These are phyloP conservation scores for Macaria liturata DNA, from an alignment of 2,888 invertebrate species.

Conservation along the genomic window DNA sequence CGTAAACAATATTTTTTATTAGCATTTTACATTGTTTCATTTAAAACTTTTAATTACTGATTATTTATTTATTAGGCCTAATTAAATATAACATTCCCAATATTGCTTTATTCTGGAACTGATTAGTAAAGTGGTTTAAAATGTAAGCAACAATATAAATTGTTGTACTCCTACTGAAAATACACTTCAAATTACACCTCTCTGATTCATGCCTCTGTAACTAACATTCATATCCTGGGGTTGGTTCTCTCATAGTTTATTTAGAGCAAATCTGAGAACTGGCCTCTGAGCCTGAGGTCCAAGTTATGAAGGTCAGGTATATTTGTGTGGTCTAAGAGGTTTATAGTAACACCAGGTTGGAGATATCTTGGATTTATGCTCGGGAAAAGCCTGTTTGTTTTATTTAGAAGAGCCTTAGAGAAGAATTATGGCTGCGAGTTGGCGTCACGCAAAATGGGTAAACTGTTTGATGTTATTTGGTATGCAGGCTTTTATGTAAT, in stretches of 20 bases:
- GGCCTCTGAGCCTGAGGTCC: slow-evolving; percentile 11
- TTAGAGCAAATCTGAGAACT: slow-evolving; percentile 22
- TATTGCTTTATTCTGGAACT: no score
- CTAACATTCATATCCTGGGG: slow-evolving; percentile 32
- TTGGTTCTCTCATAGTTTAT: slow-evolving; percentile 26
- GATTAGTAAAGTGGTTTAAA: no score
- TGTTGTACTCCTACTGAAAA: slow-evolving; percentile 6
- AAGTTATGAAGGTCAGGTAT: slow-evolving; percentile 26
- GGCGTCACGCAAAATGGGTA: no score
- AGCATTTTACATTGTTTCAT: no score
- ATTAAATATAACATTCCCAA: no score
- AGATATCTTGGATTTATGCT: slow-evolving; percentile 15
- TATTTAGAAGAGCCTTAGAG: slow-evolving; percentile 1
- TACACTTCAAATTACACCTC: slow-evolving; percentile 7
- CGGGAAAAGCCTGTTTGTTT: slow-evolving; percentile 1
- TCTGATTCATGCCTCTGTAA: slow-evolving; percentile 45
- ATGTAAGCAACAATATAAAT: no score
- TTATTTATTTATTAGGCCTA: no score
- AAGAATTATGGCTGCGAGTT: slow-evolving; percentile 1
- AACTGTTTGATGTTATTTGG: no score
- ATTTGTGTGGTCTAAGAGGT: slow-evolving; percentile 20
- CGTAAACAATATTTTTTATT: no score
- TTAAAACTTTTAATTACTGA: no score
- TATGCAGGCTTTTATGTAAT: no score
- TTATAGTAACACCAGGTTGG: slow-evolving; percentile 9